These are phyloP conservation scores for Zalophus californianus DNA, from an alignment of 2,797 vertebrate species.

Conservation along the genomic window DNA sequence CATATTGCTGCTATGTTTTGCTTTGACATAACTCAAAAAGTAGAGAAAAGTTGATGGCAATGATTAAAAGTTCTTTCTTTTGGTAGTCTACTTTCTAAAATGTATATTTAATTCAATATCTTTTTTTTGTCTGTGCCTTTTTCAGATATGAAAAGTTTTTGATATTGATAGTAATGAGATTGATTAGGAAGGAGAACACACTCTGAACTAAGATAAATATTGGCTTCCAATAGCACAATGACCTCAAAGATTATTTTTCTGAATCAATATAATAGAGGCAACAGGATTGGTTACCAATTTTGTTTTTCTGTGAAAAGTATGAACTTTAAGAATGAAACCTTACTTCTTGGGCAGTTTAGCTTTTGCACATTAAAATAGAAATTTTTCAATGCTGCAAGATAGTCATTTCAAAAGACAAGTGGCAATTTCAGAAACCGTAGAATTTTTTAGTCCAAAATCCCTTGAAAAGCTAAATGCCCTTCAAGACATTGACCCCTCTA, in stretches of 20 bases:
- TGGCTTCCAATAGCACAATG: not conserved
- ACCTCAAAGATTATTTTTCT: not conserved
- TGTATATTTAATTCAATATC: not conserved
- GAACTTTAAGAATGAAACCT: not conserved
- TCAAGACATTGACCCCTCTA: not conserved
- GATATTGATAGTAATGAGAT: not conserved
- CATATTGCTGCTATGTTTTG: not conserved
- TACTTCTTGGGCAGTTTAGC: not conserved
- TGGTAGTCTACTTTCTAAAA: not conserved
- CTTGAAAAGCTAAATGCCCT: not conserved
- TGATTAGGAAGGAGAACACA: not conserved
- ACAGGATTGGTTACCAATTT: not conserved
- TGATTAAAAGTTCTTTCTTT: not conserved
- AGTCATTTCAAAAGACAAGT: not conserved
- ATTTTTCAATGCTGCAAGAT: not conserved
- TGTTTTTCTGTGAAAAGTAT: not conserved
- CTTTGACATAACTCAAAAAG: not conserved
- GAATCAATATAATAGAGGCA: not conserved
- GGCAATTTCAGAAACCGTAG: not conserved
- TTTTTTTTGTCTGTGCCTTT: not conserved
- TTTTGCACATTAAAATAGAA: slow-evolving; percentile 12
- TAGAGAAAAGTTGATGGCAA: not conserved
- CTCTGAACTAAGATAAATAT: slow-evolving; percentile 14
- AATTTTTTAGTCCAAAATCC: not conserved
- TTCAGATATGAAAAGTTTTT: not conserved